phyloP scores from a whole-genome alignment of 2,797 vertebrate genomes.

The Crocidura indochinensis region DNA sequence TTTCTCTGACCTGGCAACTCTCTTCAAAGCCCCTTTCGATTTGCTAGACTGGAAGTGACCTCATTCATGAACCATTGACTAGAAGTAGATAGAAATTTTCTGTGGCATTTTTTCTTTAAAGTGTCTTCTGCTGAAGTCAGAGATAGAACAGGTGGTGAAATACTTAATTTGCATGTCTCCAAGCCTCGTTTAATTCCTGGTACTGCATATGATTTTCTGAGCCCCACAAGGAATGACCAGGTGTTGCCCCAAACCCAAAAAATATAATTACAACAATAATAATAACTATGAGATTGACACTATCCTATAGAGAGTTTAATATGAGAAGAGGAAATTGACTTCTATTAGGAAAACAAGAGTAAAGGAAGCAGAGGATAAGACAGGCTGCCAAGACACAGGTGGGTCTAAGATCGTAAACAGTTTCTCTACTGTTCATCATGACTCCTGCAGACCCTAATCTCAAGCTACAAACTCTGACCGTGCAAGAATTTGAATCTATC shows the following conservation, averaged over 20 bases:
- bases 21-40: not conserved
- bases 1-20: not conserved
- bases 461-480: too few species aligned
- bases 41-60: not conserved
- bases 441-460: too few species aligned
- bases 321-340: constrained; percentile 50
- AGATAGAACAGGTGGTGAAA: too few species aligned
- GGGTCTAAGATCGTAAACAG: not conserved
- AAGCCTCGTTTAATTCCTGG: too few species aligned
- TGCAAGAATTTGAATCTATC: too few species aligned
- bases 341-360: not conserved
- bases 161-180: too few species aligned
- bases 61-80: not conserved
- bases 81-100: constrained; percentile 18
- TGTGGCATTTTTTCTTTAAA: not conserved
- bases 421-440: too few species aligned
- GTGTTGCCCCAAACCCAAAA: too few species aligned
- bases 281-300: too few species aligned
- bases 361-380: constrained; percentile 25
- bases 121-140: not conserved
- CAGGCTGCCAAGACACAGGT: not conserved
- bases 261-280: too few species aligned
- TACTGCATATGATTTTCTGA: too few species aligned
- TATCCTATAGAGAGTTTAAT: not conserved
- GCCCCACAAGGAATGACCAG: too few species aligned